Evolutionary conservation across 2,113 vertebrate genomes (phyloP), one percentile per base, ranked within the genome.

Genomic region (Mionectes macconnelli): DNA sequence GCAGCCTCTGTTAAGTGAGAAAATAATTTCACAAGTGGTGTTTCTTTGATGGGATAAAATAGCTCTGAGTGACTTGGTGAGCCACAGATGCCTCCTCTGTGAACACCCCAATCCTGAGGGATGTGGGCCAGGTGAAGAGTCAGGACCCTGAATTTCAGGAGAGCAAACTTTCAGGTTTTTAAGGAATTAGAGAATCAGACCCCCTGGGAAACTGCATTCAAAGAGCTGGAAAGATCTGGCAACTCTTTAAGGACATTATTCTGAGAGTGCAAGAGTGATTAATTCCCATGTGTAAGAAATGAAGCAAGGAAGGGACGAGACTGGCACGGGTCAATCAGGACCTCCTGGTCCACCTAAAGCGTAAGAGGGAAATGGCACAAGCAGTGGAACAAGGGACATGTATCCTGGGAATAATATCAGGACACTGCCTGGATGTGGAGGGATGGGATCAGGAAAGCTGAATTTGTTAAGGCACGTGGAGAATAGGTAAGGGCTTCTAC

Each of bases 71-170:
- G 27, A 60, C 45, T 37, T 55, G 4, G 28, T 64, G 40, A 68
- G 31, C 42, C 19, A 1, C 39, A 67, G 42, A 37, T 0, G 0
- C 19, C 45, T 66, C 7, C 57, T 24, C 4, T 93, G 22, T 3
- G 2, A 68, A 66, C 30, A n/a, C 9, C 30, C 73, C n/a, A 25
- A 0, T 40, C 68, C 28, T 68, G 47, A 76, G 47, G 17, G 40
- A 16, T 66, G 17, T 37, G 20, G 37, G 56, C 81, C 45, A 63
- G 12, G n/a, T 64, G 28, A 85, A 59, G 19, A 69, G 24, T 66
- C 73, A 40, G 74, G 47, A 76, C 8, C 13, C 45, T 62, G 67
- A 42, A 56, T 67, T 89, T 69, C n/a, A 60, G 44, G 50, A 82
- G 39, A 60, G 8, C 10, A 76, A 21, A 62, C 19, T 81, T 91